Evolutionary conservation across 2,797 vertebrate species (phyloP).

Genomic region (Stomatorhinus walkeri): DNA sequence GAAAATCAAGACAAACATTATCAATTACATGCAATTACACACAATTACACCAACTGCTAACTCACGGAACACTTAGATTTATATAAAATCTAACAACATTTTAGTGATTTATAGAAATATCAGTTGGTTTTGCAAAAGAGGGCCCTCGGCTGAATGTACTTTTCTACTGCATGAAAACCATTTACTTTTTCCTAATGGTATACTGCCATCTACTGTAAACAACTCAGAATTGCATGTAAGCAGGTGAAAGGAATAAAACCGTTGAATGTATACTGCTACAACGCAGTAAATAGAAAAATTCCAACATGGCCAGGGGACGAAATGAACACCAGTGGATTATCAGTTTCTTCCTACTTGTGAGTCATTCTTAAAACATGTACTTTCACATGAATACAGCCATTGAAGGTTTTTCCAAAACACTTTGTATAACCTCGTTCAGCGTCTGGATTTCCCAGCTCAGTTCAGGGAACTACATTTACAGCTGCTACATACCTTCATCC

Average conservation of each 20-base stretch:
- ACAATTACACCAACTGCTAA: background rate
- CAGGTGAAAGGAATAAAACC: background rate
- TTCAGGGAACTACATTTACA: background rate
- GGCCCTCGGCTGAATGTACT: background rate
- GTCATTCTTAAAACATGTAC: background rate
- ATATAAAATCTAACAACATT: background rate
- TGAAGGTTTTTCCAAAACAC: background rate
- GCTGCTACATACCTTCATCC: conserved; percentile 42
- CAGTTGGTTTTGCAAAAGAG: background rate
- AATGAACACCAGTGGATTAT: background rate
- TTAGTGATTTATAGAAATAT: background rate
- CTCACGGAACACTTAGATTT: background rate
- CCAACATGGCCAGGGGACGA: background rate
- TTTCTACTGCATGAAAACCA: background rate
- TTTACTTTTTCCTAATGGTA: background rate
- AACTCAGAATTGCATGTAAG: background rate
- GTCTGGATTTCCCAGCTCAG: background rate
- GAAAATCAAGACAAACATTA: background rate
- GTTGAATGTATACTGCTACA: background rate
- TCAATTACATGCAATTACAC: background rate
- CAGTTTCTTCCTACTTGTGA: background rate
- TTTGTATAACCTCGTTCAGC: background rate
- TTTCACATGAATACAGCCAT: background rate
- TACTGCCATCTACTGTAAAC: conserved; percentile 21
- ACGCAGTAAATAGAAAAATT: background rate